Base-by-base conservation (phyloP, 2,113 vertebrate genomes). In the Mola mola region DNA sequence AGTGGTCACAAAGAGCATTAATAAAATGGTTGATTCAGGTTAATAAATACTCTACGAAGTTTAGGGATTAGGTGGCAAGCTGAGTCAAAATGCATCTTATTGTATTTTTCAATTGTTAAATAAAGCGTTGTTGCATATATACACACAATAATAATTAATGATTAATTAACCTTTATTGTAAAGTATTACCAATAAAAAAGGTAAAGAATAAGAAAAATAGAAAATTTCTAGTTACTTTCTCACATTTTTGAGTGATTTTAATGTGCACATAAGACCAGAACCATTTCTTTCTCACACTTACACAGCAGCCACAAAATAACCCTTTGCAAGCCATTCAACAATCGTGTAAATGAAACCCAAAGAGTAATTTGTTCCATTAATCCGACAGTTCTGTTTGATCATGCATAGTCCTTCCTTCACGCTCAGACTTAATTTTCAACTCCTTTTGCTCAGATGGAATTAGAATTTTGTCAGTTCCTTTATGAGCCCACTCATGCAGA, bases 371-470 rank as follows among this genome's bases (percentile, higher is more conserved):
- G 49, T 51, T 62, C 50, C 61, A 75, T 59, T 78, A 65, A 43
- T 64, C 51, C 74, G 76, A 75, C 73, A 57, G 63, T n/a, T 43
- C 15, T 24, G 36, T 62, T 63, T 72, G 38, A 75, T 69, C 36
- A 51, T 36, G 48, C 31, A 1, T 24, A 50, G 15, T 57, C 51
- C 42, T 22, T 29, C 26, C 28, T 9, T 21, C 29, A 44, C n/a
- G 53, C 33, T 12, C 38, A 2, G 13, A 65, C 28, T 76, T 73
- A 57, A 64, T 58, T 78, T 48, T 64, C 47, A 55, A 28, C 36
- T 58, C 56, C 47, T 17, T 60, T 57, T 64, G 51, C 25, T 52
- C 26, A 24, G 26, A 44, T 21, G 29, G 29, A 68, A 74, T 72
- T 66, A 81, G 24, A 15, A 55, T 59, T 70, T 52, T 12, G 15